Evolutionary conservation across 2,797 vertebrate genomes (phyloP), one percentile per base, ranked within the genome.

Genomic region (Girardinus metallicus): DNA sequence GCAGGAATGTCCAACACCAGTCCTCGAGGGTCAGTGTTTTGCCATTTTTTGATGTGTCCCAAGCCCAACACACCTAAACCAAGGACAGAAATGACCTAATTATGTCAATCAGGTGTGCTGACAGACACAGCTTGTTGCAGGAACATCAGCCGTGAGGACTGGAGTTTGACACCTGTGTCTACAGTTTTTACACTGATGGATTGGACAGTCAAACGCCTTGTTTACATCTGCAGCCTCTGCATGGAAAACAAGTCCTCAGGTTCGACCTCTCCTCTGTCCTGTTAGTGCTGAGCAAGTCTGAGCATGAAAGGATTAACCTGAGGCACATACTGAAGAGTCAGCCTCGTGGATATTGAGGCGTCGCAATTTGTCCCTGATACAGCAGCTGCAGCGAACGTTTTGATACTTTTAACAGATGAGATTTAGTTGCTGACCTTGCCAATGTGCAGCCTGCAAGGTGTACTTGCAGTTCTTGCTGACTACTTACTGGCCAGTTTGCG

Each of bases 181-280:
- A 78, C 76, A 60, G 80, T 68, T 82, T 53, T 75, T 70, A 70
- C 76, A 12, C 49, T 75, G 83, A 84, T 78, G 34, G 62, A 21
- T 66, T 10, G 16, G 62, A 39, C 62, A 31, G 74, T 21, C 15
- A 36, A 29, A 3, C 70, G n/a, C 51, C 75, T 62, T 13, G 68
- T 82, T 85, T 84, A 79, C 76, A 80, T 80, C 76, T 23, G 75
- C 80, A 34, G 53, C 34, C 4, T 84, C 79, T 85, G 83, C 80
- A 85, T 91, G 83, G 86, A 75, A 84, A 89, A 73, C 85, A 85
- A 64, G 49, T 77, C 68, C 66, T 79, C 75, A 78, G 71, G 41
- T 85, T 79, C 85, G 85, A 85, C 71, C 60, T 12, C 74, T 68
- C 75, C 36, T 55, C 66, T 36, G 2, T 73, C 49, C 76, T 0